phyloP scores from a whole-genome alignment of 2,113 vertebrate genomes.

The Ciconia maguari region DNA sequence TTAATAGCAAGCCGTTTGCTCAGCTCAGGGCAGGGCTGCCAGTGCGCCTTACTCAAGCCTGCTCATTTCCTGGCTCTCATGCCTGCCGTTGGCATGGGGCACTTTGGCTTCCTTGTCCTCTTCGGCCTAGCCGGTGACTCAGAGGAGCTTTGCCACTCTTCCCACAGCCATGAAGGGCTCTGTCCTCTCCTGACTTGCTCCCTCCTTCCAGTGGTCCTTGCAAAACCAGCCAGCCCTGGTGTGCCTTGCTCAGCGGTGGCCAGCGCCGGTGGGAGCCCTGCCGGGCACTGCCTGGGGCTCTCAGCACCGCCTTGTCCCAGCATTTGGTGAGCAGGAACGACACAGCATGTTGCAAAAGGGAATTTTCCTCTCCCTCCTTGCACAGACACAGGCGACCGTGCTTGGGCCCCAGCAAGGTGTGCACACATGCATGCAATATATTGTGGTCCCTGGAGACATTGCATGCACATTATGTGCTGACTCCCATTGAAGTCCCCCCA shows the following conservation, averaged over 20 bases:
- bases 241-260: not conserved
- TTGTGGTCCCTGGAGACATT: not conserved
- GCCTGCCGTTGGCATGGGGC: not conserved
- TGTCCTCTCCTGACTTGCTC: not conserved
- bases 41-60: not conserved
- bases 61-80: not conserved
- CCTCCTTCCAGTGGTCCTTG: not conserved
- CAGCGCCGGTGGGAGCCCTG: not conserved
- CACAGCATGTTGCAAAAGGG: not conserved
- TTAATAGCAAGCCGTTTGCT: not conserved
- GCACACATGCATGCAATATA: not conserved
- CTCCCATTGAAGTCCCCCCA: accelerated
- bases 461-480: not conserved
- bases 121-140: not conserved
- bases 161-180: not conserved
- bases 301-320: accelerated
- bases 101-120: not conserved
- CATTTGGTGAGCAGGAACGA: not conserved
- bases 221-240: not conserved
- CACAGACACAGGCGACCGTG: not conserved
- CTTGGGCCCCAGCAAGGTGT: not conserved
- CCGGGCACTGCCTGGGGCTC: not conserved
- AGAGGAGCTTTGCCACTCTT: not conserved
- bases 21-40: not conserved
- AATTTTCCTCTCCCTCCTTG: not conserved